Evolutionary conservation across 2,113 vertebrate genomes (phyloP).

Genomic region (Machaerirhynchus nigripectus): DNA sequence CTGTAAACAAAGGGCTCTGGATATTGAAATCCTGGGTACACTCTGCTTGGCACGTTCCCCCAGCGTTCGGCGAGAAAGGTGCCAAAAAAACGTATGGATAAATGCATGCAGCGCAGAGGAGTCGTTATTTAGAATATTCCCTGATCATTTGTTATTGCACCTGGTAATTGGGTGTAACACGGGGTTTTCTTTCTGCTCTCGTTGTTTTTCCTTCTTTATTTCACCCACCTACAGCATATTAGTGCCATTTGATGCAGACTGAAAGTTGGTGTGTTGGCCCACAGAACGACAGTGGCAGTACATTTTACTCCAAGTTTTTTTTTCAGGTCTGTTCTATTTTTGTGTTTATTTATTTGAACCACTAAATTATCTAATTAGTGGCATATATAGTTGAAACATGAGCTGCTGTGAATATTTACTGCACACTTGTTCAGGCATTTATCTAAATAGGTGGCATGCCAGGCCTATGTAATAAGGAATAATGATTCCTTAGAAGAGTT

Average conservation of each 20-base stretch:
- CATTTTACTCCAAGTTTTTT: conserved; percentile 52
- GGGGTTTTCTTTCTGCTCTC: background rate
- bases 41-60: background rate
- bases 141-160: background rate
- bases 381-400: conserved; percentile 79
- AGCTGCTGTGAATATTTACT: conserved; percentile 83
- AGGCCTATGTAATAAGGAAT: conserved; percentile 81
- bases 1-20: background rate
- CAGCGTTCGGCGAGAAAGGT: background rate
- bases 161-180: background rate
- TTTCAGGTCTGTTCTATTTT: conserved; percentile 62
- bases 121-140: background rate
- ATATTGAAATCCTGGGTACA: background rate
- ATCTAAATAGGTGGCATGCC: conserved; percentile 84
- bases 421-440: conserved; percentile 78
- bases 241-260: background rate
- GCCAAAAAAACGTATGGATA: background rate
- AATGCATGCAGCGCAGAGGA: fast-evolving
- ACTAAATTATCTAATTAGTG: conserved; percentile 86
- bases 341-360: conserved; percentile 79
- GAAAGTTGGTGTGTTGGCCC: background rate
- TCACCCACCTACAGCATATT: background rate
- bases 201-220: background rate
- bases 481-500: conserved; percentile 79
- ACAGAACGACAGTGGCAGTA: background rate